Base-by-base conservation (phyloP, 2,888 invertebrate genomes). In the Pyrocoelia pectoralis region DNA sequence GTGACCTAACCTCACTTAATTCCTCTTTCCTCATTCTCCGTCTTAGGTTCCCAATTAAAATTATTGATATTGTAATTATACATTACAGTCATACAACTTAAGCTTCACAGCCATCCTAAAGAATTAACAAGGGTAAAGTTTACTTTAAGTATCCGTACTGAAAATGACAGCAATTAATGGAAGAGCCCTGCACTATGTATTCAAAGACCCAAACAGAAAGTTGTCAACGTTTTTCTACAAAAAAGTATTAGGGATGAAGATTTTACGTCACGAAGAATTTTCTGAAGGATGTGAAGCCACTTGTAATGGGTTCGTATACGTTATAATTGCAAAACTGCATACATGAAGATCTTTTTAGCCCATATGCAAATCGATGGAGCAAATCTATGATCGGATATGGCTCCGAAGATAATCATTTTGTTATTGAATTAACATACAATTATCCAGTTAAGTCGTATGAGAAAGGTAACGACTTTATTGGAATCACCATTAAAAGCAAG, bases 311-410 rank as follows among this genome's bases (percentile, higher is more conserved):
- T 96, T 83, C 80, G 80, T 77, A 66, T 60, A 55, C 52, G 59
- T 55, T 43, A 54, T 10, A 48, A 40, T 50, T 48, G 38, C 53
- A 48, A 14, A 43, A 49, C 3, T 60, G 10, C 8, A 10, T 18
- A 54, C 5, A 3, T 6, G 14, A 29, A 18, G 53, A 48, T 56
- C 24, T 56, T 82, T 83, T 28, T 77, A 97, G 97, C n/a, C 97
- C 97, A 0, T 98, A 98, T 76, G 95, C 94, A 74, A 97, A 96
- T 74, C 90, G 94, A 72, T 99, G 99, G 99, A 97, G 97, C 78
- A 99, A 99, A 84, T 98, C 98, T 0, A 99, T 99, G 98, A 88
- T 98, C 48, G 99, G 98, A 1, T 99, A 97, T 82, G 98, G 98
- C 0, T 90, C 94, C 0, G 99, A 99, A 83, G 93, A 95, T 73